These are phyloP conservation scores for Nomada hirtipes DNA, from an alignment of 2,888 invertebrate species.

Conservation along the genomic window DNA sequence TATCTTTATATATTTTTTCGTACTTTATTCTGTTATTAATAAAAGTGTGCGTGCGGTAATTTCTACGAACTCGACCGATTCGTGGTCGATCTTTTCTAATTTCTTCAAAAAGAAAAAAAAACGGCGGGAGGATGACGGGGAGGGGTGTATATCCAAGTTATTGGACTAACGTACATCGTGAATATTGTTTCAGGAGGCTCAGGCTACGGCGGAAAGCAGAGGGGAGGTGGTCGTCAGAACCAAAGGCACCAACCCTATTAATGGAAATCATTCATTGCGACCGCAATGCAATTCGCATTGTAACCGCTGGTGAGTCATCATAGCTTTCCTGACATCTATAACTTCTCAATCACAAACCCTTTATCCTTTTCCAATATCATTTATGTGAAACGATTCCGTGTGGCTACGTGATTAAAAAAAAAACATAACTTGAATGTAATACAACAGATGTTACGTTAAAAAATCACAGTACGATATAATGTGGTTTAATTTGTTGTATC, in stretches of 20 bases:
- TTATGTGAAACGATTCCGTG: conserved; percentile 21
- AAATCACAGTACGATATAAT: neutral
- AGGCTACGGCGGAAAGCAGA: conserved; percentile 94
- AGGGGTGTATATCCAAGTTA: conserved; percentile 62
- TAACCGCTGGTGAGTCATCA: conserved; percentile 83
- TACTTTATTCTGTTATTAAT: conserved; percentile 66
- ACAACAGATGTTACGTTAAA: neutral
- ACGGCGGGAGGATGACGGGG: conserved; percentile 57
- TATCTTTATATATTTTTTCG: conserved; percentile 59
- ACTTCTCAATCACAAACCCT: conserved; percentile 36
- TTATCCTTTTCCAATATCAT: conserved; percentile 56
- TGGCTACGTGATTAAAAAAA: neutral
- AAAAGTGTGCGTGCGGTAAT: conserved; percentile 77
- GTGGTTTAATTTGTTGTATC: conserved; percentile 56
- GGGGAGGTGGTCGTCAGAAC: conserved; percentile 89
- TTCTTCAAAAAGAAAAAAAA: conserved; percentile 51
- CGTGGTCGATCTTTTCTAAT: conserved; percentile 48
- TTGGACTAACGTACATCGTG: conserved; percentile 79
- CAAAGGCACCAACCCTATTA: conserved; percentile 96
- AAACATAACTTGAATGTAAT: neutral
- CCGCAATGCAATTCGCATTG: conserved; percentile 82
- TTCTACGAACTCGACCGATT: conserved; percentile 52
- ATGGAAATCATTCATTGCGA: conserved; percentile 82
- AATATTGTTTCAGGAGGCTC: conserved; percentile 85
- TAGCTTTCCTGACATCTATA: conserved; percentile 61